These are phyloP conservation scores for Drosophila mulleri DNA, from an alignment of 2,888 invertebrate genomes.

Conservation along the genomic window DNA sequence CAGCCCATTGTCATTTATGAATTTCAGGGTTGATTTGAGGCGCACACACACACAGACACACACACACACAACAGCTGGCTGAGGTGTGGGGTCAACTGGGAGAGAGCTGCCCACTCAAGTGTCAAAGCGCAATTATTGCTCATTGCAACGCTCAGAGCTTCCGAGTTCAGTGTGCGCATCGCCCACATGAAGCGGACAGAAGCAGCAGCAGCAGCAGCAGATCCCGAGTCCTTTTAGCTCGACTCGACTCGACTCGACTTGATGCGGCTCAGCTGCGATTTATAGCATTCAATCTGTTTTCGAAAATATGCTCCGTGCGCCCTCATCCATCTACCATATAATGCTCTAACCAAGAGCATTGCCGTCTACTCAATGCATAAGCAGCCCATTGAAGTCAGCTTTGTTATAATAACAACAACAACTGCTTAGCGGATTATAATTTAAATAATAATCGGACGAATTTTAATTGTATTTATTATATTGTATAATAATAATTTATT, in stretches of 20 bases:
- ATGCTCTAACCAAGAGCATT: not conserved
- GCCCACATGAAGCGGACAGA: conserved; percentile 14
- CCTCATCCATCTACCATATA: not conserved
- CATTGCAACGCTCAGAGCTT: conserved; percentile 48
- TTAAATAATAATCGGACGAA: too few species aligned
- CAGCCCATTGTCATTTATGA: conserved; percentile 52
- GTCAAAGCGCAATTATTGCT: conserved; percentile 71
- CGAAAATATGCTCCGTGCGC: conserved; percentile 24
- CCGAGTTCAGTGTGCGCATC: conserved; percentile 15
- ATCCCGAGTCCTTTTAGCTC: conserved; percentile 24
- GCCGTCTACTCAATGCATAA: not conserved
- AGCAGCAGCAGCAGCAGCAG: conserved; percentile 16
- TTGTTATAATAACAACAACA: too few species aligned
- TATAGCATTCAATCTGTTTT: conserved; percentile 66
- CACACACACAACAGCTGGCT: not conserved
- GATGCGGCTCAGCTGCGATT: conserved; percentile 57
- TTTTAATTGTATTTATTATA: too few species aligned
- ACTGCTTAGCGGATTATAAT: too few species aligned
- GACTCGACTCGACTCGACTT: conserved; percentile 18
- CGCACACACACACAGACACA: conserved; percentile 2
- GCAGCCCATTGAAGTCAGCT: not conserved
- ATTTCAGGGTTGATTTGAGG: conserved; percentile 68
- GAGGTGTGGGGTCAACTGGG: conserved; percentile 23
- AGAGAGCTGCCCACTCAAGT: conserved; percentile 46
- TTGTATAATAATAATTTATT: too few species aligned